A percentile compares a stretch with the other conserved stretches of the same genome.
Evolutionary conservation across 2,113 vertebrate genomes (phyloP).

Genomic region (Andinoacara biseriatus): DNA sequence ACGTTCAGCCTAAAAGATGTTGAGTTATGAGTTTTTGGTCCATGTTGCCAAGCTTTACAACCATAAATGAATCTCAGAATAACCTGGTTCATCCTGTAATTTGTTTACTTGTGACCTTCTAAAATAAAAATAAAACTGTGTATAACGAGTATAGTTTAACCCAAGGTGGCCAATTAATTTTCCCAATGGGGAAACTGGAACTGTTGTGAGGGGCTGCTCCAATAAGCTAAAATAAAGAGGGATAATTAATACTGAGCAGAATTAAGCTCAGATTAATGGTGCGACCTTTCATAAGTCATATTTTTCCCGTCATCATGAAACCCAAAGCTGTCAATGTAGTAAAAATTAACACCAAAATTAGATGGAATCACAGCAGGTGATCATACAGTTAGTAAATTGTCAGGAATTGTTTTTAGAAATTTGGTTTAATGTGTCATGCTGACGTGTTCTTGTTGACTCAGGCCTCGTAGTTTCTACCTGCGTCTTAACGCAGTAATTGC

Average conservation of each 20-base stretch:
- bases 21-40: background rate
- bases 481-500: constrained; percentile 24
- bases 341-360: background rate
- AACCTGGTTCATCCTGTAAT: background rate
- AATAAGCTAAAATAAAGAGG: too few species aligned
- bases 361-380: fast-evolving
- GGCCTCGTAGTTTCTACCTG: constrained; percentile 7
- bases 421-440: background rate
- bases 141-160: too few species aligned
- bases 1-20: background rate
- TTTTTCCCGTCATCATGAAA: too few species aligned
- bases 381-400: background rate
- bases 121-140: background rate
- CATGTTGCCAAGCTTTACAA: background rate
- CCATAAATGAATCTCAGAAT: background rate
- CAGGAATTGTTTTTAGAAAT: background rate
- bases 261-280: background rate
- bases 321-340: background rate
- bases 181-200: too few species aligned
- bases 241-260: too few species aligned
- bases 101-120: background rate
- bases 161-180: too few species aligned
- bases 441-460: background rate
- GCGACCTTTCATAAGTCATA: fast-evolving
- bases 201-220: too few species aligned